Evolutionary conservation across 2,888 invertebrate species (phyloP).

Genomic region (Netelia melanura): DNA sequence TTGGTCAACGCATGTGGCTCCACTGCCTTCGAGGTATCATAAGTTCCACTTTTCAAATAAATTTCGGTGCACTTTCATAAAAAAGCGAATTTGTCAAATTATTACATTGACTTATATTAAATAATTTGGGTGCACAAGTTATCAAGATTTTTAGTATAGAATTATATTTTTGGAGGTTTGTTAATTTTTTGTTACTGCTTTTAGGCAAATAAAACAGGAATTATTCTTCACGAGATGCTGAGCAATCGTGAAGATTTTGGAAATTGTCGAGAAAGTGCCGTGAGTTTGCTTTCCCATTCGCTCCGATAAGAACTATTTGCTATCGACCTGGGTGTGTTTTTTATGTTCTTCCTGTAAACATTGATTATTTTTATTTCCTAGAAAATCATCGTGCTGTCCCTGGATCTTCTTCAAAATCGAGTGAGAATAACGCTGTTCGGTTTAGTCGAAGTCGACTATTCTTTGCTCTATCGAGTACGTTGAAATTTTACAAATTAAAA

Average conservation of each 20-base stretch:
- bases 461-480: constrained; percentile 32
- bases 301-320: too few relatives aligned
- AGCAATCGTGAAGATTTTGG: constrained; percentile 22
- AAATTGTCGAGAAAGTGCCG: constrained; percentile 16
- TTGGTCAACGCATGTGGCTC: constrained; percentile 33
- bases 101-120: too few relatives aligned
- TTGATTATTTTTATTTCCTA: background rate
- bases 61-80: too few relatives aligned
- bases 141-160: too few relatives aligned
- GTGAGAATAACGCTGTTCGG: constrained; percentile 42
- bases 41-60: background rate
- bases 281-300: background rate
- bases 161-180: background rate
- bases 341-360: too few relatives aligned
- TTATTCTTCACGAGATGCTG: constrained; percentile 24
- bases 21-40: constrained; percentile 31
- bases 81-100: too few relatives aligned
- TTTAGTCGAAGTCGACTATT: constrained; percentile 44
- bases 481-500: background rate
- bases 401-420: constrained; percentile 51
- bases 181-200: background rate
- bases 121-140: too few relatives aligned
- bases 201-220: constrained; percentile 55
- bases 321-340: background rate
- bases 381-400: constrained; percentile 43